phyloP scores from a whole-genome alignment of 53 echinoderm and acorn worm species.

The Temnopleurus reevesii region DNA sequence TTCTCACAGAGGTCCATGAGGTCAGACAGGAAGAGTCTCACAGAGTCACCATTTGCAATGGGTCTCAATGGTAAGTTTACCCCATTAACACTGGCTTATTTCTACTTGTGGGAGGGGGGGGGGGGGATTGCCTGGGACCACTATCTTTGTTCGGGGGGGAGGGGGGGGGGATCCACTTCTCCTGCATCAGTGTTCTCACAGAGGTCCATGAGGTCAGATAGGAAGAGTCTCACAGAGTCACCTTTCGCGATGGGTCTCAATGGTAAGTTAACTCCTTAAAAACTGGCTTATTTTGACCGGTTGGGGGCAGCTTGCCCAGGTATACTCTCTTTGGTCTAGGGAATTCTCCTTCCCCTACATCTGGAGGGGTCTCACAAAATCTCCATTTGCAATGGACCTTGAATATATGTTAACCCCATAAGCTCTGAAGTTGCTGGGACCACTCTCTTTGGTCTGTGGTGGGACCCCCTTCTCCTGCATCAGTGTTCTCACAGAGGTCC shows the following conservation, averaged over 20 bases:
- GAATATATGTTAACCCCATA: constrained; percentile 66
- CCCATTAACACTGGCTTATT: too few relatives aligned
- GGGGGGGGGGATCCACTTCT: constrained; percentile 49
- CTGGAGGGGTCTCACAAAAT: constrained; percentile 86
- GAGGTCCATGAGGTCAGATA: constrained; percentile 86
- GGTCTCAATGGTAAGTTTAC: constrained; percentile 81
- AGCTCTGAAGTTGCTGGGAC: too few relatives aligned
- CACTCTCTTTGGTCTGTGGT: constrained; percentile 38
- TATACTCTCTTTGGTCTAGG: too few relatives aligned
- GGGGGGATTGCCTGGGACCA: too few relatives aligned
- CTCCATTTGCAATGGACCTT: constrained; percentile 86
- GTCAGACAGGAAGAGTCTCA: constrained; percentile 89
- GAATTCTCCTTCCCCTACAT: too few relatives aligned
- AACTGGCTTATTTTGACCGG: too few relatives aligned
- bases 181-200: constrained; percentile 66
- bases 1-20: constrained; percentile 79
- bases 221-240: constrained; percentile 87
- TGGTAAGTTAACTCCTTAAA: constrained; percentile 58
- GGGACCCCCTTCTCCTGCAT: constrained; percentile 60
- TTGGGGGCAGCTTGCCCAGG: too few relatives aligned
- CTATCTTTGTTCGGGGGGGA: background rate
- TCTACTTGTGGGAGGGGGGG: background rate
- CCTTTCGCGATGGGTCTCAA: constrained; percentile 91
- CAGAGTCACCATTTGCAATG: constrained; percentile 88
- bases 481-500: constrained; percentile 74